Base-by-base conservation (phyloP, 2,113 vertebrate species). In the Tupaia chinensis region DNA sequence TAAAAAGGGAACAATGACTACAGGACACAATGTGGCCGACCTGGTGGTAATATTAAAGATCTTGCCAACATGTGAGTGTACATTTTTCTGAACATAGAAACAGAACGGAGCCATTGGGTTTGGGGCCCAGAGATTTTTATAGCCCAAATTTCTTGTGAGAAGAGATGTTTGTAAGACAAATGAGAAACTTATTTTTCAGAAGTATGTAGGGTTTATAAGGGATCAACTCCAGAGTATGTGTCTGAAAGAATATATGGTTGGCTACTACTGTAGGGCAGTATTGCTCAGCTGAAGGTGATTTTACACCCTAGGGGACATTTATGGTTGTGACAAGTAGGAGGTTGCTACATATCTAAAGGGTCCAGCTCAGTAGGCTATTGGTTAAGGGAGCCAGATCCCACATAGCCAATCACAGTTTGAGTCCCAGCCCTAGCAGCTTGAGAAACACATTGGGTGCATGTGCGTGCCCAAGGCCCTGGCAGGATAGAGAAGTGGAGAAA, bases 1-100 rank as follows among this genome's bases (percentile, higher is more conserved):
- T 97, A 99, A 99, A 98, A 99, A 99, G 96, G 99, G 99, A 3
- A 99, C 99, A 11, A 99, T 99, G 99, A 99, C 99, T 0, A 99
- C 99, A 0, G 99, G 99, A 87, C 99, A 99, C 98, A 99, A 99
- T 0, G 99, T 99, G 68, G 99, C 99, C 0, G 99, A 99, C 66
- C 98, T 99, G 82, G 99, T 99, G 0, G 99, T 99, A 17, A 99
- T 99, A 90, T 99, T 99, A 10, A 99, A 99, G 98, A 99, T 99
- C 97, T 95, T 99, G 8, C 99, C 99, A 7, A 99, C 99, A 12
- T 0, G 99, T 99, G 97, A 99, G 99, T 99, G 23, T 0, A 0
- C 1, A 5, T 60, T 0, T 22, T 1, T 29, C 3, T 74, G 74
- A 34, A 69, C 0, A 1, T 4, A 23, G n/a, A n/a, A 88, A 60